phyloP scores from a whole-genome alignment of 2,888 invertebrate species.

The Limnephilus auricula region DNA sequence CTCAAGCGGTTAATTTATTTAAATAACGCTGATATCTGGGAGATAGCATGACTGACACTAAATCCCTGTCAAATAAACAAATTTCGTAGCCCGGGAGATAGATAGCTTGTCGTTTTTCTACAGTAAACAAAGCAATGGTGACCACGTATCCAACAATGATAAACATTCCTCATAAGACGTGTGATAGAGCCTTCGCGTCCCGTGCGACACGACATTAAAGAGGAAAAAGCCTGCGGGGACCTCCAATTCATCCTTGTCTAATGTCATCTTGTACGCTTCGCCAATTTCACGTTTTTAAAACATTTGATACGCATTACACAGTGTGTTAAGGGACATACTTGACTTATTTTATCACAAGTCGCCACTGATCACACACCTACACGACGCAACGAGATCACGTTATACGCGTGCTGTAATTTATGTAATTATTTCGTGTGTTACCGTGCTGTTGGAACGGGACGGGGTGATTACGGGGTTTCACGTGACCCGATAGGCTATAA shows the following conservation, averaged over 20 bases:
- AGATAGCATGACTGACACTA: neutral
- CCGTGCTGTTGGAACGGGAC: no score
- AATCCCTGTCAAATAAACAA: neutral
- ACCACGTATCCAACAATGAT: neutral
- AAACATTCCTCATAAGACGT: neutral
- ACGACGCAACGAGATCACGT: no score
- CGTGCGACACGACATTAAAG: neutral
- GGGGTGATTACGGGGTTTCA: no score
- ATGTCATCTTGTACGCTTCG: neutral
- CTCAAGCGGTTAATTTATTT: neutral
- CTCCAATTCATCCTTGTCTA: neutral
- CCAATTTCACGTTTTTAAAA: slow-evolving; percentile 11
- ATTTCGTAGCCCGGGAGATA: neutral
- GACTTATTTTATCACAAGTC: no score
- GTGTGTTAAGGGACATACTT: no score
- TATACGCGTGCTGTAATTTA: no score
- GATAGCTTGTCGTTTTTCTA: neutral
- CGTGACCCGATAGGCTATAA: no score
- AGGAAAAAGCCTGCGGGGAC: neutral
- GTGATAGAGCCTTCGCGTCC: neutral
- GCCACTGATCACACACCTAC: no score
- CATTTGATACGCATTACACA: neutral
- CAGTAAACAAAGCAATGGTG: neutral
- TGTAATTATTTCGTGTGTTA: no score
- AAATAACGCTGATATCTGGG: neutral